Base-by-base conservation (phyloP, 2,797 vertebrate species). In the Artibeus lituratus region DNA sequence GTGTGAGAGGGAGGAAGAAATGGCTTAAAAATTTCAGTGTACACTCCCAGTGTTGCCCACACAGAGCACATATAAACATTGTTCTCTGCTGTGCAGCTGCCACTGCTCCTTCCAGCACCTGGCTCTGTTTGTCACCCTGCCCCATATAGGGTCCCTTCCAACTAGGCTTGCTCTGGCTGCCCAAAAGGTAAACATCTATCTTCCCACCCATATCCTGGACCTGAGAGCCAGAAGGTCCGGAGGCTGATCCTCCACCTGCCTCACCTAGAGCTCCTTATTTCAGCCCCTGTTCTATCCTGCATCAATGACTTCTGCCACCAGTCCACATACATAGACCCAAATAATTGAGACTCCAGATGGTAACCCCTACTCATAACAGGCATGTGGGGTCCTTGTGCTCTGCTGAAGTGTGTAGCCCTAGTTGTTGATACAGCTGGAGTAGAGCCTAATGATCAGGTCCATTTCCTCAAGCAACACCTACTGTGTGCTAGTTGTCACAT, bases 101-200 rank as follows among this genome's bases (percentile, higher is more conserved):
- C 67, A 91, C 94, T 74, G 94, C 85, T 72, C 73, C 77, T 44
- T 24, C 49, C 47, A 15, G 35, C 93, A 96, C 94, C 97, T 96
- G 94, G 90, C 87, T 76, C 91, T 86, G 82, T 62, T 90, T 76
- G 62, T 94, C 91, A 97, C 85, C 19, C 26, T 26, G 18, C 29
- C 88, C 78, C 85, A 88, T 19, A 29, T 32, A 22, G 18, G 29
- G 42, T 29, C 78, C 77, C 47, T 57, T 74, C 29, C 6, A 14
- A 29, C 70, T 67, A 77, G 6, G 59, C 49, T 70, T 53, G 35
- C 89, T 86, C 29, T 49, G 18, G 26, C 76, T 16, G 1, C 7
- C 47, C 35, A 9, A 5, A 15, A 47, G 42, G 57, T 69, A 42
- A 39, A 18, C 1, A 4, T 21, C 47, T 16, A 42, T 51, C 35